Evolutionary conservation across 2,113 vertebrate species (phyloP).

Genomic region (Mus spicilegus): DNA sequence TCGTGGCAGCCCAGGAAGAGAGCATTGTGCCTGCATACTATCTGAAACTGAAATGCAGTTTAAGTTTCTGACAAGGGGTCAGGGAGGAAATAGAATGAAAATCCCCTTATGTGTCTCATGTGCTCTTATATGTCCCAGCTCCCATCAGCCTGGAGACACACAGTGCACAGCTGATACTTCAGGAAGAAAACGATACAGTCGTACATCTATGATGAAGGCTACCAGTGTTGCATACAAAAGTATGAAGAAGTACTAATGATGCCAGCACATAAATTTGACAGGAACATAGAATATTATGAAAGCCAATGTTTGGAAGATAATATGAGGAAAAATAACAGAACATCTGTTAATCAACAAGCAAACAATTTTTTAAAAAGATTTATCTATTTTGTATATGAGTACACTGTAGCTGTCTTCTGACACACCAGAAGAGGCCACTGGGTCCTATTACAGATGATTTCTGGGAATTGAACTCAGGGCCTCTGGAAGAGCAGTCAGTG

Average conservation of each 20-base stretch:
- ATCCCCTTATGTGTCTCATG: not conserved
- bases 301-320: not conserved
- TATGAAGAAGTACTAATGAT: not conserved
- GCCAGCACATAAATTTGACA: not conserved
- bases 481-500: no score
- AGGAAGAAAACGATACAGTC: not conserved
- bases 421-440: no score
- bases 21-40: no score
- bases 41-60: not conserved
- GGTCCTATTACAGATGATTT: no score
- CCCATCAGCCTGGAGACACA: not conserved
- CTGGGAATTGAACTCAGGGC: no score
- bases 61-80: not conserved
- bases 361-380: not conserved
- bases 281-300: not conserved
- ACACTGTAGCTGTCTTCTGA: no score
- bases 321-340: not conserved
- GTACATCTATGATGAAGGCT: not conserved
- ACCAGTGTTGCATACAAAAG: not conserved
- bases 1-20: not conserved
- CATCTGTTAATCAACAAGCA: not conserved
- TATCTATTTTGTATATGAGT: no score
- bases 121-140: not conserved
- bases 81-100: not conserved
- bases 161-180: not conserved